Percentiles rank a stretch among this genome's conserved stretches.
These are phyloP conservation scores for Oryctolagus cuniculus DNA, from an alignment of 2,113 vertebrate species.

Conservation along the genomic window mOryCun1.1 NC_091450.1:60713501-60714000, in stretches of 20 bases:
- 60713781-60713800: not conserved
- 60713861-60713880: too few species aligned
- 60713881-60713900: not conserved
- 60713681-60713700: not conserved
- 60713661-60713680: not conserved
- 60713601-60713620: not conserved
- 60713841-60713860: not conserved
- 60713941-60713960: not conserved
- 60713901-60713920: not conserved
- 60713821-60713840: not conserved
- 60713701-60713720: not conserved
- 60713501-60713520: not conserved
- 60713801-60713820: rapidly evolving
- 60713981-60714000: not conserved
- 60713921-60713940: not conserved
- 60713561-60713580: not conserved
- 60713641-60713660: not conserved
- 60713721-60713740: not conserved
- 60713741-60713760: not conserved
- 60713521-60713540: not conserved
- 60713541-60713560: not conserved
- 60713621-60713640: not conserved
- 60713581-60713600: not conserved
- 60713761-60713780: not conserved
- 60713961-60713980: not conserved